phyloP scores from a whole-genome alignment of 2,113 vertebrate species.

The Artemisiospiza belli region DNA sequence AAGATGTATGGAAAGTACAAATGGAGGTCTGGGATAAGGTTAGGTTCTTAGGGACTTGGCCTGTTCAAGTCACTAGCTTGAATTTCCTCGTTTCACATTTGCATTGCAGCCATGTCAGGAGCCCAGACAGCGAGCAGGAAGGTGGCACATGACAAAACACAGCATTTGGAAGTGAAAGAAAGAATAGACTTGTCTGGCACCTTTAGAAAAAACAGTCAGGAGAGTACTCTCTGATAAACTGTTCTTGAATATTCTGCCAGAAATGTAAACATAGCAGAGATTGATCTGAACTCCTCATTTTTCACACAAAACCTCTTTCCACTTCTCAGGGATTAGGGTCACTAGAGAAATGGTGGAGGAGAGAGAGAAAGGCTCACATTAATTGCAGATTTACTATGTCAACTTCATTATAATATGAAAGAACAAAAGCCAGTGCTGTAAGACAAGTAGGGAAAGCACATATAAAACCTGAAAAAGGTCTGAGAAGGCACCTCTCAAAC shows the following conservation, averaged over 20 bases:
- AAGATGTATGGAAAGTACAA: neutral
- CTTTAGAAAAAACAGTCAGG: neutral
- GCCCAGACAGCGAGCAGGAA: neutral
- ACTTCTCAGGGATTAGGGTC: neutral
- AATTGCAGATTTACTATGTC: slow-evolving; percentile 19
- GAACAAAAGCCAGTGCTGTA: neutral
- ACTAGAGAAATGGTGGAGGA: neutral
- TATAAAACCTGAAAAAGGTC: neutral
- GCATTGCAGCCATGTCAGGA: neutral
- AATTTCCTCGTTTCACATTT: neutral
- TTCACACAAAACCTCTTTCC: slow-evolving; percentile 2
- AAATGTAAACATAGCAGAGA: slow-evolving; percentile 9
- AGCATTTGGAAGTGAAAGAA: neutral
- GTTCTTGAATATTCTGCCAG: neutral
- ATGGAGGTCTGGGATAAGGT: neutral
- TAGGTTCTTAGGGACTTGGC: neutral
- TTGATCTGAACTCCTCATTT: slow-evolving; percentile 2
- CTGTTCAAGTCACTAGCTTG: neutral
- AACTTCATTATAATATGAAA: neutral
- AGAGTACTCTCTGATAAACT: neutral
- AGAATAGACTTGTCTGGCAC: neutral
- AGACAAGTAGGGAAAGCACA: neutral
- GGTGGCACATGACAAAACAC: neutral
- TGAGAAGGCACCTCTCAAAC: neutral
- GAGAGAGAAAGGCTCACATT: neutral